Evolutionary conservation across 2,797 vertebrate species (phyloP).

Genomic region (Echeneis naucrates): DNA sequence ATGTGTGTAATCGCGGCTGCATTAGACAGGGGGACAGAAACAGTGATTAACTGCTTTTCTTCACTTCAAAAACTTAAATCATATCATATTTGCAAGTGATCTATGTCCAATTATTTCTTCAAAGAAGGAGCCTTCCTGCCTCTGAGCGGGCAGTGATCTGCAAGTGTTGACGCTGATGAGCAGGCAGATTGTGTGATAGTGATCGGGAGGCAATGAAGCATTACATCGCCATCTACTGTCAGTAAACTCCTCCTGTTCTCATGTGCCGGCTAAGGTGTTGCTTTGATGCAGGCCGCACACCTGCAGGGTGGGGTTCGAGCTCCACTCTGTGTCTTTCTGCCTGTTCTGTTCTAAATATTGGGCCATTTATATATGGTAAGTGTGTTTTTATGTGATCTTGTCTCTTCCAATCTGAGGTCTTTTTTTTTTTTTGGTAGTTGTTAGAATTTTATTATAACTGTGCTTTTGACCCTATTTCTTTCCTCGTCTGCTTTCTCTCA

Average conservation of each 20-base stretch:
- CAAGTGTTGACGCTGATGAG: conserved; percentile 25
- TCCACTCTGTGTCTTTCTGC: no score
- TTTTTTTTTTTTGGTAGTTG: neutral
- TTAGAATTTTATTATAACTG: neutral
- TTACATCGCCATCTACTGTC: conserved; percentile 76
- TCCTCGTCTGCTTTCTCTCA: conserved; percentile 60
- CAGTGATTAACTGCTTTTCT: conserved; percentile 10
- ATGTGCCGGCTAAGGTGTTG: conserved; percentile 23
- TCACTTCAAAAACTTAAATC: neutral
- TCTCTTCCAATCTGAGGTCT: neutral
- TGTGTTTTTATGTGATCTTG: neutral
- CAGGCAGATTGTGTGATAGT: conserved; percentile 28
- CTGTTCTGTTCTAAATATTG: neutral
- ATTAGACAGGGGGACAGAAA: neutral
- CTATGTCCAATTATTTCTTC: neutral
- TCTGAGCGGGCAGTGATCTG: conserved; percentile 6
- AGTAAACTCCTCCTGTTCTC: conserved; percentile 18
- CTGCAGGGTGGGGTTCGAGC: conserved; percentile 40
- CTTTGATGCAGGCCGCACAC: conserved; percentile 15
- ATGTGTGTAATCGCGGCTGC: neutral
- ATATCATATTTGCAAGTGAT: neutral
- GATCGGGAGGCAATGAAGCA: conserved; percentile 55
- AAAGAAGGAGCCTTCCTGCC: neutral
- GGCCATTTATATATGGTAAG: neutral
- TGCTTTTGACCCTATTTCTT: conserved; percentile 12